Percentiles rank a stretch among this genome's conserved stretches.
Conservation (phyloP, 2,113 vertebrate species). For the Tricholaema leucomelas region DNA sequence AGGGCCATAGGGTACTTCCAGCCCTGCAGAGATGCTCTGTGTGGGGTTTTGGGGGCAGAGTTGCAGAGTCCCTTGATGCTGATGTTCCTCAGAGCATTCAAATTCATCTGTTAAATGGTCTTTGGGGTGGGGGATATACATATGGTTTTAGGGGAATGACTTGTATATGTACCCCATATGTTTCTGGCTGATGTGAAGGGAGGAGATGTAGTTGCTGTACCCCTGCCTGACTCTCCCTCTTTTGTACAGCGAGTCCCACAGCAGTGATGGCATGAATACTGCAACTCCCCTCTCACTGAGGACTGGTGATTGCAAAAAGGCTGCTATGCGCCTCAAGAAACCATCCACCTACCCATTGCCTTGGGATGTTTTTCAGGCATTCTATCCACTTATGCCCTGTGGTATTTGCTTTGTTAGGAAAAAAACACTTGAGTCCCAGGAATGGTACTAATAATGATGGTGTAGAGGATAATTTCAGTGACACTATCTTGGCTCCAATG, state of each 20-base stretch:
- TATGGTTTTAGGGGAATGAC: background rate
- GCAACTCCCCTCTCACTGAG: rapidly evolving
- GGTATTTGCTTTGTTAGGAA: background rate
- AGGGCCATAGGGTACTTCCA: rapidly evolving
- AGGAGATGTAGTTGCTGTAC: background rate
- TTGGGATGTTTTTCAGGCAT: background rate
- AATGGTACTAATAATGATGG: background rate
- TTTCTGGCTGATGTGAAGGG: background rate
- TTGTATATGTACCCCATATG: rapidly evolving
- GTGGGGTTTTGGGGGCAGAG: background rate
- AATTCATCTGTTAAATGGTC: background rate
- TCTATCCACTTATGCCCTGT: background rate
- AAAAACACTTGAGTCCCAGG: background rate
- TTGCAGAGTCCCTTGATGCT: rapidly evolving
- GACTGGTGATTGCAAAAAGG: background rate
- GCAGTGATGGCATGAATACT: rapidly evolving
- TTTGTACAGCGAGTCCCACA: rapidly evolving
- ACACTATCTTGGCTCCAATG: background rate
- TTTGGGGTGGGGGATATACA: too few relatives aligned
- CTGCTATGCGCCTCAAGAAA: background rate
- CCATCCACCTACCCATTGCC: too few relatives aligned
- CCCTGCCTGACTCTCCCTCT: background rate
- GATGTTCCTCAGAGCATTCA: background rate
- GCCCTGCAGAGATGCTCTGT: rapidly evolving
- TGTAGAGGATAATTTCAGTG: background rate